Base-by-base conservation (phyloP, 1,140 invertebrate genomes). In the Pollicipes pollicipes region DNA sequence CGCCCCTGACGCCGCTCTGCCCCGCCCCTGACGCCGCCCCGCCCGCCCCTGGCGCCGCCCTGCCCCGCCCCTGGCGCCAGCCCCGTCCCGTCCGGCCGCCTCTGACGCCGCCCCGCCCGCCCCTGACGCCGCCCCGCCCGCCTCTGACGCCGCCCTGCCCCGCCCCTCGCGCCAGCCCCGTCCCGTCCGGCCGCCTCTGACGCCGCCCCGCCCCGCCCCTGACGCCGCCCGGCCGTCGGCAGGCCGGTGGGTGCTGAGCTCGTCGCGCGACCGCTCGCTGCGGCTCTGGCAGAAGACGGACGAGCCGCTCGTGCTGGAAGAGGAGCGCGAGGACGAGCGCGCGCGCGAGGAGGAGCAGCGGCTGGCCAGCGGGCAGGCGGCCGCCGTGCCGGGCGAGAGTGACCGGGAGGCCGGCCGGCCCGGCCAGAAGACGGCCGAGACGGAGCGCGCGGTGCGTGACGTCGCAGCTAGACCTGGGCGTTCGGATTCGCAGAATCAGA, bases 251-350 rank as follows among this genome's bases (percentile, higher is more conserved):
- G 81, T 93, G 63, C 87, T 88, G 3, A 90, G 88, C 30, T 89
- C 89, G 76, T 95, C 95, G 45, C 87, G 90, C 13, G 97, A 99
- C 82, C 86, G 87, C 75, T 90, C 93, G 28, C 78, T 99, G 66
- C 83, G 97, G 31, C 78, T 98, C 31, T 97, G 87, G 84, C 85
- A 93, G 77, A 88, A 89, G 76, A 91, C 91, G 0, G 84, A 89
- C 68, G 95, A 99, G 80, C 87, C 90, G 0, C 82, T 99, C 37
- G 90, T 98, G 45, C 81, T 98, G 13, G 88, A 95, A 77, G 97
- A 99, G 79, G 86, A 95, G 74, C 86, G 88, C 75, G 96, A 99
- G 81, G 84, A 87, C 73, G 88, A 90, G 77, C 84, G 90, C 58
- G 88, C 89, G 77, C 83, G 84, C 72, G 79, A 85, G 75, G 84